These are phyloP conservation scores for Sebastes minor DNA, from an alignment of 2,797 vertebrate species.

Conservation along the genomic window DNA sequence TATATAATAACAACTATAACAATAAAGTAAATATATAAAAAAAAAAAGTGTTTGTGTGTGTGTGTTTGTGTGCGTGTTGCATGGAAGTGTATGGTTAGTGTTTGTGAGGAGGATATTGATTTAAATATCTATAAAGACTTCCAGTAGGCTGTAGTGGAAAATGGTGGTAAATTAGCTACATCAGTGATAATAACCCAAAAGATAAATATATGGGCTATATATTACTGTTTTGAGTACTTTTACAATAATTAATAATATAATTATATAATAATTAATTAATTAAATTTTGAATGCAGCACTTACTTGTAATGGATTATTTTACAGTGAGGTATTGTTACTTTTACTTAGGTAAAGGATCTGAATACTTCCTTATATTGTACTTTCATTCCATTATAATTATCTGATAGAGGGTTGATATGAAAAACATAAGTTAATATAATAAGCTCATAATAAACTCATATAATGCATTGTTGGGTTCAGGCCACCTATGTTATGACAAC, in stretches of 20 bases:
- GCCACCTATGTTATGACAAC: background rate
- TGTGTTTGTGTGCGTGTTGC: no score
- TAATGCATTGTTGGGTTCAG: background rate
- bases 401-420: background rate
- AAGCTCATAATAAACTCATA: background rate
- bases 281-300: background rate
- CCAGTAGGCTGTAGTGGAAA: background rate
- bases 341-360: background rate
- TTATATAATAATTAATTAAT: background rate
- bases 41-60: no score
- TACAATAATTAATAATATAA: no score
- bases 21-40: no score
- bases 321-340: background rate
- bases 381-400: background rate
- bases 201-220: background rate
- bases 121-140: no score
- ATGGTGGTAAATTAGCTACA: background rate
- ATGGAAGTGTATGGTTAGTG: no score
- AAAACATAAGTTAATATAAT: background rate
- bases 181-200: background rate
- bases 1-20: no score
- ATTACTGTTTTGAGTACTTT: background rate
- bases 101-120: no score
- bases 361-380: background rate
- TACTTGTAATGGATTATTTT: background rate